phyloP scores from a whole-genome alignment of 1,140 invertebrate genomes.

The Cherax quadricarinatus region DNA sequence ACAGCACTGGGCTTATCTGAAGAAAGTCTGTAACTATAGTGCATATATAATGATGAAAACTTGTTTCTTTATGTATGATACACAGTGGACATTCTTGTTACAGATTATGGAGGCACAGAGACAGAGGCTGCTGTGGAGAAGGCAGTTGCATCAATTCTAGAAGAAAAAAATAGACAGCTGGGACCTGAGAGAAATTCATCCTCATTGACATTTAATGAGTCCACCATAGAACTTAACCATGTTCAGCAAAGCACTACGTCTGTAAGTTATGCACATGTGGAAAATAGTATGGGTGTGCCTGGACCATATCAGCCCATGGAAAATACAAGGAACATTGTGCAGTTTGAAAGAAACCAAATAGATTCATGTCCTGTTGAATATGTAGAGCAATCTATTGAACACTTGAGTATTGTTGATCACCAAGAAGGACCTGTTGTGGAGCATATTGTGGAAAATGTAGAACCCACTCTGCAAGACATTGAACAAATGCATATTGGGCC shows the following conservation, averaged over 20 bases:
- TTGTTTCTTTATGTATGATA: not conserved
- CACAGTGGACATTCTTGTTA: not conserved
- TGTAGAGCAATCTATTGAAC: slow-evolving; percentile 26
- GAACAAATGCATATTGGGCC: slow-evolving; percentile 10
- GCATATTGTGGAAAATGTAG: slow-evolving; percentile 33
- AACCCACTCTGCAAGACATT: not conserved
- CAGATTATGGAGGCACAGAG: slow-evolving; percentile 41
- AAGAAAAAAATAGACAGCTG: slow-evolving; percentile 32
- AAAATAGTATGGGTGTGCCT: not conserved
- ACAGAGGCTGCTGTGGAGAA: slow-evolving; percentile 56
- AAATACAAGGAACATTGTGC: not conserved
- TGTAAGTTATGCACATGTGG: not conserved
- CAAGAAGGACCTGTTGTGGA: slow-evolving; percentile 25
- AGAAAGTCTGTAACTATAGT: too few species aligned
- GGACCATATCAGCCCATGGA: not conserved
- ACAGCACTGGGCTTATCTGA: too few species aligned
- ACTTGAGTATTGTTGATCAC: slow-evolving; percentile 24
- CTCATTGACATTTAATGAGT: not conserved
- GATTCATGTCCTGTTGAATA: not conserved
- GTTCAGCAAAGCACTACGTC: not conserved
- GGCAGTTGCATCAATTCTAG: slow-evolving; percentile 56
- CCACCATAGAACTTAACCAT: not conserved
- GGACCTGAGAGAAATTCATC: slow-evolving; percentile 3
- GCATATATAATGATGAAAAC: too few species aligned
- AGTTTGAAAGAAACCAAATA: not conserved